Percentiles rank a stretch among this genome's conserved stretches.
Evolutionary conservation across 2,113 vertebrate genomes (phyloP).

Genomic region (Psilopsiagon aymara): DNA sequence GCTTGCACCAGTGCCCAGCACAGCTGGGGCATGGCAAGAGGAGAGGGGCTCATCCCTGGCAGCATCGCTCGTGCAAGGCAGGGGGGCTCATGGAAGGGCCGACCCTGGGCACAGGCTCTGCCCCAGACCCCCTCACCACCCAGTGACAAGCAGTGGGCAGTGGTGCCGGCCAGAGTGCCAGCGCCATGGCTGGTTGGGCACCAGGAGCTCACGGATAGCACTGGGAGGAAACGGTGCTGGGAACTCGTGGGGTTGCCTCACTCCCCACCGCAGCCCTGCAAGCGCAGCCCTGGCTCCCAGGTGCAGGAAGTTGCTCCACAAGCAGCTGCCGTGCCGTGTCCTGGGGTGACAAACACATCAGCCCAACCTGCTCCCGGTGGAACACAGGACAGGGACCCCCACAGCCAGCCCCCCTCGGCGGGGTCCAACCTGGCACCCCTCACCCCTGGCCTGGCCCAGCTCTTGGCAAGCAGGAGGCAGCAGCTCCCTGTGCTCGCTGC

Average conservation of each 20-base stretch:
- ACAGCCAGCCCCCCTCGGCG: fast-evolving
- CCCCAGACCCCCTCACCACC: background rate
- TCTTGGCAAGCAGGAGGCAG: background rate
- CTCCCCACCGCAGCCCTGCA: background rate
- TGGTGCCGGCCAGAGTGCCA: fast-evolving
- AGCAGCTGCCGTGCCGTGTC: fast-evolving
- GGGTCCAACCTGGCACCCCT: background rate
- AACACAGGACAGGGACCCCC: background rate
- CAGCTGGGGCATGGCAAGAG: background rate
- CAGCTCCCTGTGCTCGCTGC: background rate
- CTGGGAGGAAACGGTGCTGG: background rate
- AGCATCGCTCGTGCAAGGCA: fast-evolving
- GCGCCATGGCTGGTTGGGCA: fast-evolving
- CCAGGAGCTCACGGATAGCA: fast-evolving
- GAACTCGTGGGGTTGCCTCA: slow-evolving; percentile 32
- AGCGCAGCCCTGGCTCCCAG: background rate
- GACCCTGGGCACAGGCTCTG: background rate
- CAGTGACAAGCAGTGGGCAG: fast-evolving
- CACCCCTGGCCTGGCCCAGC: background rate
- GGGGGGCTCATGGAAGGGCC: background rate
- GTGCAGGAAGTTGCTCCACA: slow-evolving; percentile 40
- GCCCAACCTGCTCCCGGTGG: fast-evolving
- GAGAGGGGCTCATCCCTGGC: background rate
- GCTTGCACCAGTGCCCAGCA: background rate
- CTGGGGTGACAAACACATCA: background rate